Evolutionary conservation across 2,888 invertebrate species (phyloP), one percentile per base, ranked within the genome.

Genomic region (Ryuthela nishihirai): DNA sequence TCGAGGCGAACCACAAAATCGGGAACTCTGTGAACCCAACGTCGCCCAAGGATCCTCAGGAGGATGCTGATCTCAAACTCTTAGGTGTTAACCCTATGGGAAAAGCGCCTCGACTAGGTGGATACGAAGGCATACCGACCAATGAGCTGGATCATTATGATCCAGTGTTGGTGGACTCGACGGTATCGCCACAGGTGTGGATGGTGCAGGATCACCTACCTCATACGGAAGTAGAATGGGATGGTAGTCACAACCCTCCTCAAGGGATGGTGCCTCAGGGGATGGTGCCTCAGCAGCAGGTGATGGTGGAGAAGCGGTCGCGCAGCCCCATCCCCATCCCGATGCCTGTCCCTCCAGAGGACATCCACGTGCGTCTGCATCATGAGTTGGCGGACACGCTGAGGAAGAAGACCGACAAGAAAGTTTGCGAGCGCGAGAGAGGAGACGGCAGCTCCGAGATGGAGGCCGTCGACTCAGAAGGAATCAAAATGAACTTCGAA

Each of bases 381-480:
- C 48, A 60, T 35, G 59, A 63, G 49, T 54, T 63, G 41, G 44
- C 60, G 9, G 55, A 63, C 18, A 60, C 59, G 17, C 47, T 60
- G 23, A 24, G 55, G 20, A 42, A 49, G 24, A 60, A 52, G 21
- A 40, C 23, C 7, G 47, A 23, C 9, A 53, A 53, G 49, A 20
- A 18, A 10, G 42, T 23, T 17, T 32, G 40, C 2, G 58, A 62
- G 26, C 23, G 63, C 7, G 63, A 63, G 42, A 47, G 59, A 23
- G 63, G 63, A 3, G 63, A 63, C 41, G 63, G 63, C n/a, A 60
- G 60, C 43, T 63, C 63, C 1, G 63, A 63, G 45, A 48, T 63
- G 63, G 55, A 60, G 43, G 43, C 52, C 1, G 26, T 36, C 15
- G 54, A 56, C 24, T 40, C 49, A 1, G 58, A 62, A 35, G 44